Evolutionary conservation across 2,797 vertebrate species (phyloP), one percentile per base, ranked within the genome.

Genomic region (Gymnothorax javanicus): DNA sequence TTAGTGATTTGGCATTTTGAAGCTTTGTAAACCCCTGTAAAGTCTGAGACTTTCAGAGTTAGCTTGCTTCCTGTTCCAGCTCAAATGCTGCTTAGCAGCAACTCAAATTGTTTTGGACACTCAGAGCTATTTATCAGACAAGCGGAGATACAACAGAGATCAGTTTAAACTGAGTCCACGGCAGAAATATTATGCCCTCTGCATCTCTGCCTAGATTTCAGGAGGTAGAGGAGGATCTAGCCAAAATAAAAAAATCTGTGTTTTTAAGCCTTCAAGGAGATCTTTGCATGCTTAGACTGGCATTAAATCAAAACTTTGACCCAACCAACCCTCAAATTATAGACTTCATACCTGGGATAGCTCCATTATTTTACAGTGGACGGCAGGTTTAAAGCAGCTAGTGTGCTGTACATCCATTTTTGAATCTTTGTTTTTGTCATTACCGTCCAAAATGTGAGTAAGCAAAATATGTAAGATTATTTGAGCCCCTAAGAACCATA

Each of bases 351-450:
- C 85, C 91, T 88, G 92, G 89, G 90, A 88, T 90, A 86, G 88
- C 75, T 87, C 84, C 90, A 90, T 93, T 87, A 90, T 71, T 90
- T 91, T 58, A 77, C 56, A 54, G 58, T 17, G 67, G 86, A 87
- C 83, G 84, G 87, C 87, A 93, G 91, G 90, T 91, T 90, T 89
- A 91, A 92, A 89, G 91, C 17, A 89, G 89, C 92, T 92, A 73
- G 84, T 92, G 77, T 87, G 91, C 90, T 94, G 92, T 92, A 91
- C 92, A 93, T 90, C 89, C 90, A 91, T 91, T 91, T 86, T 92
- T 89, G 54, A 90, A 88, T 15, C 52, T 87, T 69, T 33, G 85
- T 58, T 87, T 62, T 7, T 90, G 89, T 82, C 86, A 87, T 90
- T 90, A 93, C 88, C 90, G 90, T 91, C 87, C 85, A 87, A 88